Evolutionary conservation across 35 echinoderm and acorn worm genomes (phyloP).

Genomic region (Hemicentrotus pulcherrimus): DNA sequence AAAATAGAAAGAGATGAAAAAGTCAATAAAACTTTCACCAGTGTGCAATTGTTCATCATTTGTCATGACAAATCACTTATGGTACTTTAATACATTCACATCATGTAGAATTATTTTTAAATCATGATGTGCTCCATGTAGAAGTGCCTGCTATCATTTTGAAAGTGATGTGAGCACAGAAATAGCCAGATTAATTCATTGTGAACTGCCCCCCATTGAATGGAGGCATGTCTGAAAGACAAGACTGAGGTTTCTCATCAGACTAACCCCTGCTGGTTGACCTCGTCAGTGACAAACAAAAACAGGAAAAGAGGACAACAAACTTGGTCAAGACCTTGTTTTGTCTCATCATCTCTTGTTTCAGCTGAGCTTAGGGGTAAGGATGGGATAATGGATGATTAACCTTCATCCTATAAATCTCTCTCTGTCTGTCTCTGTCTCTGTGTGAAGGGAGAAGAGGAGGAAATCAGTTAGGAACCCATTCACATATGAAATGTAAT

Average conservation of each 20-base stretch:
- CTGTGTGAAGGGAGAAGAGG: not conserved
- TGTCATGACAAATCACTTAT: not conserved
- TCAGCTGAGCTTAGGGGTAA: conserved; percentile 17
- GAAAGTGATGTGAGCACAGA: too few relatives aligned
- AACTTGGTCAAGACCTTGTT: conserved; percentile 43
- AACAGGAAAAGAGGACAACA: conserved; percentile 49
- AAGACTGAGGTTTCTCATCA: not conserved
- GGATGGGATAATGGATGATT: conserved; percentile 41
- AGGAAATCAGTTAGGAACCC: not conserved
- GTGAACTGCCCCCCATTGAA: too few relatives aligned
- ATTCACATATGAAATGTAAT: not conserved
- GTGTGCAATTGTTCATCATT: not conserved
- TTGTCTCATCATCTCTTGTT: conserved; percentile 44
- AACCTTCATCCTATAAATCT: conserved; percentile 44
- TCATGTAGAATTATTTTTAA: too few relatives aligned
- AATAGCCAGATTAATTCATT: too few relatives aligned
- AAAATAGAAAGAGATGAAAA: not conserved
- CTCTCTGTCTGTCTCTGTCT: not conserved
- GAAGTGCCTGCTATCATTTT: too few relatives aligned
- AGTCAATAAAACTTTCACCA: not conserved
- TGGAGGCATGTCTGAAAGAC: not conserved
- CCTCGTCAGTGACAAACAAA: conserved; percentile 41
- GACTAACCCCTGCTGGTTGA: conserved; percentile 44
- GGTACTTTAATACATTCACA: not conserved
- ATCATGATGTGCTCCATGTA: too few relatives aligned